phyloP scores from a whole-genome alignment of 2,113 vertebrate genomes.

The Typhlomys cinereus region DNA sequence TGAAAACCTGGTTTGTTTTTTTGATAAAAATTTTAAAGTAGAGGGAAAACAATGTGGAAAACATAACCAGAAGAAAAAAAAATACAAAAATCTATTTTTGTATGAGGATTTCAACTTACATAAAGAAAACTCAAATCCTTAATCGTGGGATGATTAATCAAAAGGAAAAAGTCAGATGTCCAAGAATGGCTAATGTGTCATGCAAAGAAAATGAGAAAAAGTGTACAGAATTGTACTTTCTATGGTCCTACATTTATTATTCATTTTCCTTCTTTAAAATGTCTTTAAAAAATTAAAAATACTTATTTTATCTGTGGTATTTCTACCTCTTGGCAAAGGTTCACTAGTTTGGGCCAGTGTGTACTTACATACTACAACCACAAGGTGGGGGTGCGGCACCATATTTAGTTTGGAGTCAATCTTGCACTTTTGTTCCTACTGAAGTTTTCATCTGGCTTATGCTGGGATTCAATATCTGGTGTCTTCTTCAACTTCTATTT shows the following conservation, averaged over 20 bases:
- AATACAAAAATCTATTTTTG: background rate
- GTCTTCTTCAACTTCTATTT: no score
- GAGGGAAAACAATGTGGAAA: background rate
- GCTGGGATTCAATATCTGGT: background rate
- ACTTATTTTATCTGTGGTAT: background rate
- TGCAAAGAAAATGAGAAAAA: background rate
- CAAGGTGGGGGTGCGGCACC: constrained; percentile 29
- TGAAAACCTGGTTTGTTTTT: background rate
- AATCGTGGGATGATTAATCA: background rate
- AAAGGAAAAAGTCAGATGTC: background rate
- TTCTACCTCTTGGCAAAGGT: background rate
- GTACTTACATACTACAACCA: background rate
- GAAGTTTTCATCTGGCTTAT: background rate
- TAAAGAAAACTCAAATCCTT: background rate
- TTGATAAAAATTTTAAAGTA: background rate
- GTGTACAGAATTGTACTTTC: background rate
- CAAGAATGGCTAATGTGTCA: background rate
- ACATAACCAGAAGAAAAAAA: background rate
- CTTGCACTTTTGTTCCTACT: background rate
- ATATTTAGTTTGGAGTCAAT: background rate
- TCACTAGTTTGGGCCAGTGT: background rate
- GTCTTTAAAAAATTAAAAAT: background rate
- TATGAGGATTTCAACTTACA: background rate
- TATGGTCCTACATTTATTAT: background rate
- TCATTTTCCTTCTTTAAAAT: background rate